These are phyloP conservation scores for Lasioglossum lativentre DNA, from an alignment of 2,888 invertebrate genomes.

Conservation along the genomic window DNA sequence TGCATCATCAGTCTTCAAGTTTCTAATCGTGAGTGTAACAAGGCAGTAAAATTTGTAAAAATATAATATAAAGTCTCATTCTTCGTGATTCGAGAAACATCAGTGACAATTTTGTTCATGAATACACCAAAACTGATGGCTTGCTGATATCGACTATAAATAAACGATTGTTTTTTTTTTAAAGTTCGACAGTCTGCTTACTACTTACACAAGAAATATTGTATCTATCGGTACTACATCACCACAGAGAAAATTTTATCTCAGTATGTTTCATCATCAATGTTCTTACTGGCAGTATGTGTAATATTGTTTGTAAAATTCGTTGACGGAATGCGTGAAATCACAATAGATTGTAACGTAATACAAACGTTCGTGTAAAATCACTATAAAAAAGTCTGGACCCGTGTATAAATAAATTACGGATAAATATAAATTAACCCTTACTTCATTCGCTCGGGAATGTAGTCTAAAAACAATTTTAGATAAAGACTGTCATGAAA, in stretches of 20 bases:
- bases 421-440: conserved; percentile 28
- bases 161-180: conserved; percentile 26
- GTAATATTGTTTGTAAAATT: conserved; percentile 45
- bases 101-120: conserved; percentile 27
- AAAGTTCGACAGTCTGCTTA: background rate
- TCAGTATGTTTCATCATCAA: conserved; percentile 30
- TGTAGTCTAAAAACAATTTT: conserved; percentile 19
- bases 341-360: conserved; percentile 40
- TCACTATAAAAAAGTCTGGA: conserved; percentile 18
- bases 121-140: conserved; percentile 35
- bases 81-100: conserved; percentile 17
- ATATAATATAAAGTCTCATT: conserved; percentile 5
- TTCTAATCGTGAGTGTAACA: conserved; percentile 48
- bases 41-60: conserved; percentile 33
- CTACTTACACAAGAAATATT: conserved; percentile 33
- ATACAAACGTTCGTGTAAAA: conserved; percentile 9
- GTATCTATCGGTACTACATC: conserved; percentile 27
- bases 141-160: conserved; percentile 33
- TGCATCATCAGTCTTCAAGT: conserved; percentile 48
- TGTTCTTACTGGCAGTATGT: conserved; percentile 29
- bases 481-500: background rate
- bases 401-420: conserved; percentile 32
- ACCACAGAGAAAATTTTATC: conserved; percentile 40
- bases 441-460: background rate
- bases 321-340: conserved; percentile 53